Evolutionary conservation across 2,888 invertebrate genomes (phyloP), one percentile per base, ranked within the genome.

Genomic region (Caenorhabditis drosophilae): DNA sequence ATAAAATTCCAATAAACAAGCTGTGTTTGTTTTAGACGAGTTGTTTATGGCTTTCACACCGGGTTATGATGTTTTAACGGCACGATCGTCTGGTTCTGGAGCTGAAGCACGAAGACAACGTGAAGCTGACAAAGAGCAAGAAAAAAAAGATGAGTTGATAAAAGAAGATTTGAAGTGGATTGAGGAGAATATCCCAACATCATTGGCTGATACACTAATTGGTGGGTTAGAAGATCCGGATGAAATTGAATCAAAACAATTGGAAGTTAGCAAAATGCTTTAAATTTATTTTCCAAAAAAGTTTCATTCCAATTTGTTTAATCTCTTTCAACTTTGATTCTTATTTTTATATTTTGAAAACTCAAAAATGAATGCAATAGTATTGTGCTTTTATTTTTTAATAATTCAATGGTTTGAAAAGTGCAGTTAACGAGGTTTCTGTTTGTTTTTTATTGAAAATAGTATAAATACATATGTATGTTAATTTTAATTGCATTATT

Each of bases 131-230:
- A 57, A 59, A 16, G 57, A 58, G 20, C 53, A 68, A 22, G 60
- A 64, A 22, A 50, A 64, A 27, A 64, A 67, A 15, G 74, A 74
- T 23, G 68, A 75, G 31, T 67, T 69, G 20, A 67, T 78, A 12
- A 73, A 73, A 60, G 91, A 91, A 76, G 91, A 91, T 81, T 84
- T 91, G 72, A 89, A 92, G 82, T 95, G 94, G 94, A 90, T 95
- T 6, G 94, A 95, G 84, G 93, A 93, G 76, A 92, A 95, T 84
- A 93, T 95, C 74, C 92, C 92, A 0, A 88, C 90, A 26, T 87
- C 89, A 11, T 86, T 90, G 70, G 88, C 88, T 58, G 90, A 91
- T 84, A 76, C 78, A 27, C 67, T 81, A 4, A 67, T 84, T 3
- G 60, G 67, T 12, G 57, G 60, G 22, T 40, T 70, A 12, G 81